These are phyloP conservation scores for Drosophila bunnanda DNA, from an alignment of 2,888 invertebrate genomes.

Conservation along the genomic window DNA sequence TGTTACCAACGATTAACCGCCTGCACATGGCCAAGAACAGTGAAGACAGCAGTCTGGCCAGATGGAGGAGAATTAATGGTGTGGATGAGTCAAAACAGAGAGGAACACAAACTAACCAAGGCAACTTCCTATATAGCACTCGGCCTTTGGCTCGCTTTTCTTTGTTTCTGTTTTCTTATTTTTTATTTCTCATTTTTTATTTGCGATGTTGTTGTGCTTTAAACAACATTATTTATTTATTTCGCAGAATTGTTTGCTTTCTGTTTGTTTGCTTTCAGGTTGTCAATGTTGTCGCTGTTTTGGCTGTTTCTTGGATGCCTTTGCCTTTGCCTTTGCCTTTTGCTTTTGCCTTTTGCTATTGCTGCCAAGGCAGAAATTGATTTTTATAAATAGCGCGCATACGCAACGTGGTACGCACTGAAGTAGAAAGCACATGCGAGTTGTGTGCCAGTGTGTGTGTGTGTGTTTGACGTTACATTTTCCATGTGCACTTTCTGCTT, in stretches of 20 bases:
- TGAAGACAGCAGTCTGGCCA: conserved; percentile 4
- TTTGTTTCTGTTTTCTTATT: neutral
- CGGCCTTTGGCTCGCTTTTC: conserved; percentile 4
- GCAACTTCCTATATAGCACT: conserved; percentile 9
- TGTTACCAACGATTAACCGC: neutral
- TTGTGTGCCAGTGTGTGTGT: conserved; percentile 9
- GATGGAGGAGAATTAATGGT: conserved; percentile 18
- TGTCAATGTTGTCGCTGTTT: conserved; percentile 18
- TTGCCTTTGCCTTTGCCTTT: neutral
- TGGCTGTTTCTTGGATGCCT: conserved; percentile 7
- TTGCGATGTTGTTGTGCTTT: conserved; percentile 15
- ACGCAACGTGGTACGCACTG: conserved; percentile 77
- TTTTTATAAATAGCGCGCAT: conserved; percentile 78
- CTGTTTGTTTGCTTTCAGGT: conserved; percentile 54
- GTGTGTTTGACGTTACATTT: conserved; percentile 15
- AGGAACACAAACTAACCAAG: conserved; percentile 11
- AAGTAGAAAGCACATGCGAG: conserved; percentile 64
- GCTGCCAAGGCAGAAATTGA: conserved; percentile 77
- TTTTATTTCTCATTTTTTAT: neutral
- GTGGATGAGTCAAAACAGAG: conserved; percentile 1
- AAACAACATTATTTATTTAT: conserved; percentile 67
- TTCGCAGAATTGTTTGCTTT: conserved; percentile 55
- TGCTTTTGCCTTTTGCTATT: conserved; percentile 1
- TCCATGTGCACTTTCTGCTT: conserved; percentile 31
- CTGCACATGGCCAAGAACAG: conserved; percentile 5